Evolutionary conservation across 2,113 vertebrate genomes (phyloP), one percentile per base, ranked within the genome.

Genomic region (Dicaeum eximium): DNA sequence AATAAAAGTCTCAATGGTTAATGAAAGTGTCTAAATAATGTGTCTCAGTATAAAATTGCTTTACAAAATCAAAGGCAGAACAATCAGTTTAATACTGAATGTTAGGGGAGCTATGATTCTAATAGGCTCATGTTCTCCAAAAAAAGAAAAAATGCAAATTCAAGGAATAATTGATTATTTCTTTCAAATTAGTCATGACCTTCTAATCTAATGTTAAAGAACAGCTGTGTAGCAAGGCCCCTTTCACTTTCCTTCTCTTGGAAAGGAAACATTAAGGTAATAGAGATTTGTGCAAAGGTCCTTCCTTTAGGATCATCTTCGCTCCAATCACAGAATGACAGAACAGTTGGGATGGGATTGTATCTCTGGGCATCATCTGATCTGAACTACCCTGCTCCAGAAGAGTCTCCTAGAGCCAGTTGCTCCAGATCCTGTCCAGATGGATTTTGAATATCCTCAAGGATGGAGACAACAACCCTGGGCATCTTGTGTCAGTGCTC

Each of bases 11-110:
- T 86, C 50, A 75, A 2, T 64, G 14, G 47, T 77, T 92, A 92
- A 92, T 89, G 35, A 64, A 87, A 91, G 17, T 64, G 45, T 62
- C 77, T 93, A 77, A 90, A 88, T 92, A 81, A 89, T 60, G 47
- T 80, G 30, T 9, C 18, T 94, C 10, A 44, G 18, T 77, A 92
- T 56, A 80, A 74, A 92, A 89, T 71, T 73, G 11, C 44, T 64
- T 38, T 57, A 80, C 13, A 87, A 80, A 97, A 85, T 73, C 66
- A 80, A 77, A 89, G 37, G 33, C 40, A 75, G 42, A 92, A 61
- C 10, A 42, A 73, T 75, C 50, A 85, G 25, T 92, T 92, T 91
- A 54, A 31, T 73, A 54, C 38, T 50, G 44, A 92, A 64, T 77
- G 4, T 62, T 81, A 79, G 51, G 16, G 27, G 53, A 81, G 6